Conservation (phyloP, 2,888 invertebrate species). For the Nomada ferruginata region DNA sequence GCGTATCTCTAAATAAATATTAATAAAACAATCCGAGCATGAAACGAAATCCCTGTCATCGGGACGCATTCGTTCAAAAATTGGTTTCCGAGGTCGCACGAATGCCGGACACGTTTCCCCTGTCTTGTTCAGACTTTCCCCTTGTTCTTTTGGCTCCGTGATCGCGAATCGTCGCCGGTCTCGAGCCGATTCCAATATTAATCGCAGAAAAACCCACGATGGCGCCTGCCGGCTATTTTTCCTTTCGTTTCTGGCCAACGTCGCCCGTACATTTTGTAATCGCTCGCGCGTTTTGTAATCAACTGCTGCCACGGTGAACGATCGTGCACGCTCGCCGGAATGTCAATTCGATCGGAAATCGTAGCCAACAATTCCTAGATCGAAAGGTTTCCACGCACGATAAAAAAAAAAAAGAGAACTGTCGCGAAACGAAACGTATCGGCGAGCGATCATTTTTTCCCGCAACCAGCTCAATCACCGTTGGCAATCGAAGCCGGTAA, state of each 20-base stretch:
- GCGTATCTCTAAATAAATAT: neutral
- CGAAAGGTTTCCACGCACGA: slow-evolving; percentile 37
- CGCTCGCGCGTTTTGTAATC: slow-evolving; percentile 64
- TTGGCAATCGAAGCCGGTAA: slow-evolving; percentile 19
- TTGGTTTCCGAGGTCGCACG: slow-evolving; percentile 62
- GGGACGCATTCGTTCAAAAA: slow-evolving; percentile 52
- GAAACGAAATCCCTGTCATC: slow-evolving; percentile 31
- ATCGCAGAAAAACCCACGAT: slow-evolving; percentile 55
- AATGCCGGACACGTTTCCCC: slow-evolving; percentile 76
- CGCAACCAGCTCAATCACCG: slow-evolving; percentile 3
- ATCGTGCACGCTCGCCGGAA: slow-evolving; percentile 57
- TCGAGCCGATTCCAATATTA: slow-evolving; percentile 47
- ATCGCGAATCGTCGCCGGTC: slow-evolving; percentile 49
- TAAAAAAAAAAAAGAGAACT: neutral
- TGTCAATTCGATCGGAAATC: slow-evolving; percentile 72
- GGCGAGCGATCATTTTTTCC: neutral
- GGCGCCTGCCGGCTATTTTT: slow-evolving; percentile 60
- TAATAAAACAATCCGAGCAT: too few species aligned
- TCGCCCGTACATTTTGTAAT: slow-evolving; percentile 64
- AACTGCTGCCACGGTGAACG: slow-evolving; percentile 43
- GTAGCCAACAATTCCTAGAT: slow-evolving; percentile 59
- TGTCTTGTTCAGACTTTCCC: slow-evolving; percentile 72
- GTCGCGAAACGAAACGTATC: neutral
- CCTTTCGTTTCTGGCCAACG: slow-evolving; percentile 60
- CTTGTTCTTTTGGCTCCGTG: slow-evolving; percentile 67